A percentile compares a stretch with the other conserved stretches of the same genome.
These are phyloP conservation scores for Capra hircus DNA, from an alignment of 2,113 vertebrate species.

Conservation along the genomic window DNA sequence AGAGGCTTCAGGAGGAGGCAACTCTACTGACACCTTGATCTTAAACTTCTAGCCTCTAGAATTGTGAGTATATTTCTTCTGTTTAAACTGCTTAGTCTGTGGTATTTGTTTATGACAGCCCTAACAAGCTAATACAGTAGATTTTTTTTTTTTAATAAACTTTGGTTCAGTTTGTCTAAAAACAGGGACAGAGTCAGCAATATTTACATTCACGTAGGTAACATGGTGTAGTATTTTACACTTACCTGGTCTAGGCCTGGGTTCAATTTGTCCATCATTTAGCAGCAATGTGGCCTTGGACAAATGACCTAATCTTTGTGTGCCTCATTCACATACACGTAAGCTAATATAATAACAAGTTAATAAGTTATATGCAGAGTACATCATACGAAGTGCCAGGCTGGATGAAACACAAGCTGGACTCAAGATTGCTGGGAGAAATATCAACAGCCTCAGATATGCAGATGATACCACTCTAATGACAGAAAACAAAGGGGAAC, in stretches of 20 bases:
- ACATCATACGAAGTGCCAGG: background rate
- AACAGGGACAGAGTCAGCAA: background rate
- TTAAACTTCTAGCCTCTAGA: background rate
- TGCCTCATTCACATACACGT: background rate
- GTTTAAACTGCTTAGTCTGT: background rate
- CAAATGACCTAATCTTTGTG: background rate
- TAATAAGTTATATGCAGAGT: background rate
- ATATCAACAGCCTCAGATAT: background rate
- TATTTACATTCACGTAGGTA: rapidly evolving
- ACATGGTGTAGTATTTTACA: rapidly evolving
- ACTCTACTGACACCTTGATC: background rate
- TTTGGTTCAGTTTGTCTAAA: background rate
- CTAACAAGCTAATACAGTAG: background rate
- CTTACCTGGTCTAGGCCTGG: background rate
- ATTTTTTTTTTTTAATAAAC: background rate
- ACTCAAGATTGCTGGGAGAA: background rate
- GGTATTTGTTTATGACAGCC: background rate
- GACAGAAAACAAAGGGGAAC: background rate
- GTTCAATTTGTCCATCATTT: background rate
- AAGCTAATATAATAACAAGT: background rate
- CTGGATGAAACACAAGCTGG: background rate
- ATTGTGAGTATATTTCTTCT: background rate
- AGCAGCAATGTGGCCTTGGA: background rate
- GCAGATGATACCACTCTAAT: background rate
- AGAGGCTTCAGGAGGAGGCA: background rate